Evolutionary conservation across 1,140 invertebrate species (phyloP).

Genomic region (Bactericera cockerelli): DNA sequence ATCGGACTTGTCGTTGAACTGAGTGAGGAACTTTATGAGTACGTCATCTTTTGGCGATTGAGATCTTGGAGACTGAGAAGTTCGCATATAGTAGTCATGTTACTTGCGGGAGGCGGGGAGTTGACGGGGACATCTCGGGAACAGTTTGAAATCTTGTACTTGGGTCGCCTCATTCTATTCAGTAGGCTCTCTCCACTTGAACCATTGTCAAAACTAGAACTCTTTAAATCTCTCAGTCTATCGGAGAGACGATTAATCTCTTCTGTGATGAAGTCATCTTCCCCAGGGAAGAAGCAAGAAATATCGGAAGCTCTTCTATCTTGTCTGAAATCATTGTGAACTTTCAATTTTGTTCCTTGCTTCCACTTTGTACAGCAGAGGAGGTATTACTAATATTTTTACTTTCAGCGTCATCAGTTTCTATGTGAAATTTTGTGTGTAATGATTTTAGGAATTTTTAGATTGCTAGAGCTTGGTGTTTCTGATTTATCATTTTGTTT

Average conservation of each 20-base stretch:
- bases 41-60: not conserved
- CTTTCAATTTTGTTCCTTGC: not conserved
- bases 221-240: constrained; percentile 36
- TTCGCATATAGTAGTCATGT: constrained; percentile 18
- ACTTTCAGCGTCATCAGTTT: constrained; percentile 1
- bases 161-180: constrained; percentile 17
- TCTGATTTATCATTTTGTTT: no score
- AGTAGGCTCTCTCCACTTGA: not conserved
- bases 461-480: not conserved
- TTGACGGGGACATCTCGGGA: constrained; percentile 23
- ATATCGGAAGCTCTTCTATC: constrained; percentile 61
- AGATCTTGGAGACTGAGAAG: not conserved
- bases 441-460: constrained; percentile 14
- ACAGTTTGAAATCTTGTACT: constrained; percentile 22
- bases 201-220: constrained; percentile 7
- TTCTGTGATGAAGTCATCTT: constrained; percentile 44
- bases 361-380: not conserved
- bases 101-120: constrained; percentile 19
- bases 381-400: not conserved
- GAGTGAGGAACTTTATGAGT: not conserved
- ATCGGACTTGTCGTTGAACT: not conserved
- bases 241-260: constrained; percentile 64
- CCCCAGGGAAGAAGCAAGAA: constrained; percentile 39
- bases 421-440: constrained; percentile 16
- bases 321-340: constrained; percentile 25